A percentile compares a stretch with the other conserved stretches of the same genome.
Conservation (phyloP, 2,888 invertebrate species). For the Cerastoderma edule region DNA sequence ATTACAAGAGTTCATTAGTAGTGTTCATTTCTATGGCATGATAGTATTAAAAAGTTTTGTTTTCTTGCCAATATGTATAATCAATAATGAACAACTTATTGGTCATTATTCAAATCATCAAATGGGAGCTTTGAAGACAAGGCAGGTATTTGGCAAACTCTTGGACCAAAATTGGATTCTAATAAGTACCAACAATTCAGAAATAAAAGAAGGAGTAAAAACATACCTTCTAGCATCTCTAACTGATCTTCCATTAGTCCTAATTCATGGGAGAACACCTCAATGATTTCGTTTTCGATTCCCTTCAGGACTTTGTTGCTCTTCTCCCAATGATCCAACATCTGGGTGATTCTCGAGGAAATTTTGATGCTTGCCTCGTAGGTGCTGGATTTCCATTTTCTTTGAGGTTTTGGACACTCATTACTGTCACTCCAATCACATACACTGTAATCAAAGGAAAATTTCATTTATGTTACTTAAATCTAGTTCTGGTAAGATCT, state of each 20-base stretch:
- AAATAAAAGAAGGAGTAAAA: too few relatives aligned
- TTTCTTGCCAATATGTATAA: too few relatives aligned
- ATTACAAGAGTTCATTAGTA: too few relatives aligned
- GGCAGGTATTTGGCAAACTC: too few relatives aligned
- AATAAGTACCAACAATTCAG: too few relatives aligned
- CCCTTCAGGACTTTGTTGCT: slow-evolving; percentile 61
- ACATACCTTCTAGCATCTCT: slow-evolving; percentile 73
- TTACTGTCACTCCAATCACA: slow-evolving; percentile 50
- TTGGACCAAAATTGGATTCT: too few relatives aligned
- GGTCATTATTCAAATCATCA: too few relatives aligned
- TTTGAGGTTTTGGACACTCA: slow-evolving; percentile 59
- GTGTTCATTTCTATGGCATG: too few relatives aligned
- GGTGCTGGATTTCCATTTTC: slow-evolving; percentile 63
- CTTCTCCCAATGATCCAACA: slow-evolving; percentile 74
- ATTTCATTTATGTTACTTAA: background rate
- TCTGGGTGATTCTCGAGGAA: slow-evolving; percentile 63
- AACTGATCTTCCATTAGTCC: slow-evolving; percentile 78
- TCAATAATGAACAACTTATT: too few relatives aligned
- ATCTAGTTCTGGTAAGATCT: background rate
- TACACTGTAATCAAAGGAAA: slow-evolving; percentile 26
- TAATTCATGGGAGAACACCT: slow-evolving; percentile 71
- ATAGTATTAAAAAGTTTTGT: too few relatives aligned
- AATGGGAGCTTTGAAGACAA: too few relatives aligned
- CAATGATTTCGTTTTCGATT: slow-evolving; percentile 66
- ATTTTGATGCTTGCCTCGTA: slow-evolving; percentile 66